Evolutionary conservation across 2,888 invertebrate genomes (phyloP), one percentile per base, ranked within the genome.

Genomic region (Eristalinus sepulchralis): DNA sequence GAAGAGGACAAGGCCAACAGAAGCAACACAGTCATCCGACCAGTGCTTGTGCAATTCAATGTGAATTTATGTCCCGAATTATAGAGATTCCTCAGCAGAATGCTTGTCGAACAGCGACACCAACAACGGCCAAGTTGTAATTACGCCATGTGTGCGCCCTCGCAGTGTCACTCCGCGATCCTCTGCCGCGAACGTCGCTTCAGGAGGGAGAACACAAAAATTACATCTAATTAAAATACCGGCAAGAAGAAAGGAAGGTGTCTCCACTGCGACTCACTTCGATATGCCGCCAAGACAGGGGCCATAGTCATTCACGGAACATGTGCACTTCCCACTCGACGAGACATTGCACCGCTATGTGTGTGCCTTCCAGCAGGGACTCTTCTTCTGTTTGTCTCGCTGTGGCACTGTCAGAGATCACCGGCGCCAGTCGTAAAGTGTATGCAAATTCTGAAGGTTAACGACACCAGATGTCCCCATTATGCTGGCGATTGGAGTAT

Each of bases 171-270:
- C 64, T 39, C 39, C 5, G 27, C 27, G 27, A 5, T 27, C 55
- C 20, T 57, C 59, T 33, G 57, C 31, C 20, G 17, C 2, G 34
- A 27, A 27, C 60, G 64, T 66, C 55, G 53, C 33, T n/a, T 47
- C 27, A 34, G 13, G 27, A 10, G 71, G 27, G 22, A n/a, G 10
- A 5, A 47, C 68, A 75, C 80, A 64, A 63, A 80, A 79, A 75
- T 75, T 83, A 82, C 82, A 82, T 82, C 82, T 85, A 85, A 85
- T 85, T 85, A 85, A 85, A 85, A 85, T 85, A 64, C 82, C 85
- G 63, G 36, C 83, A 75, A 73, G 33, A 67, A 47, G 67, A 53
- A 67, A 60, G 47, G 31, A 22, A 47, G 47, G 47, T 47, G 60
- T 31, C 60, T 31, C 24, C 31, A 31, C 39, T 20, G 57, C 24